Evolutionary conservation across 2,888 invertebrate genomes (phyloP), one percentile per base, ranked within the genome.

Genomic region (Geotrupes spiniger): DNA sequence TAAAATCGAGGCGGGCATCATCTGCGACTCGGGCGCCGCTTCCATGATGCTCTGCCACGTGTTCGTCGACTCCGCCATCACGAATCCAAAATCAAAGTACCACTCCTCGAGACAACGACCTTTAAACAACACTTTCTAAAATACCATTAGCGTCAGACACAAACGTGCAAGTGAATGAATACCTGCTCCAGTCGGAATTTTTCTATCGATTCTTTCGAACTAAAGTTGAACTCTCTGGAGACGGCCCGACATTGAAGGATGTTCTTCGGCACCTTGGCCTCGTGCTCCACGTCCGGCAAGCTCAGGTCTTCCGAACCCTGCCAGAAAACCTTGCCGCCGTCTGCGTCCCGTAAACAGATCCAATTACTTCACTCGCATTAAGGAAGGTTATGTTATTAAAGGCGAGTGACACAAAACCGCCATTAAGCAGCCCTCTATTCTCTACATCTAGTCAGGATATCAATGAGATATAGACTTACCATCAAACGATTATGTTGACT

Each of bases 61-160:
- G 74, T 99, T 99, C 33, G 97, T 98, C 5, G 98, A 98, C 63
- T 94, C 93, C 1, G 97, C 92, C 65, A 98, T 97, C 10, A 99
- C 98, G 76, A 92, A 97, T 31, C 99, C 99, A 81, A 99, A 99
- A 71, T 98, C 97, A 73, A 99, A 99, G 75, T 90, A 92, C 99
- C 99, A 99, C 73, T 99, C 97, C 74, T 98, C 97, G 63, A 97
- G 79, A 65, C 92, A 92, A 53, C 92, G 84, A 1, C 93, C 95
- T 69, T 89, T 89, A 72, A 89, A 89, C 6, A 89, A 75, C 2
- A 85, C 81, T 76, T 83, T 84, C 82, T 92, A 79, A 25, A 80
- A 78, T 17, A 29, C n/a, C 16, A 16, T n/a, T n/a, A n/a, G n/a
- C n/a, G n/a, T n/a, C n/a, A n/a, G 36, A 36, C 4, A 4, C 8